These are phyloP conservation scores for Molossus alvarezi DNA, from an alignment of 2,797 vertebrate species.

Conservation along the genomic window DNA sequence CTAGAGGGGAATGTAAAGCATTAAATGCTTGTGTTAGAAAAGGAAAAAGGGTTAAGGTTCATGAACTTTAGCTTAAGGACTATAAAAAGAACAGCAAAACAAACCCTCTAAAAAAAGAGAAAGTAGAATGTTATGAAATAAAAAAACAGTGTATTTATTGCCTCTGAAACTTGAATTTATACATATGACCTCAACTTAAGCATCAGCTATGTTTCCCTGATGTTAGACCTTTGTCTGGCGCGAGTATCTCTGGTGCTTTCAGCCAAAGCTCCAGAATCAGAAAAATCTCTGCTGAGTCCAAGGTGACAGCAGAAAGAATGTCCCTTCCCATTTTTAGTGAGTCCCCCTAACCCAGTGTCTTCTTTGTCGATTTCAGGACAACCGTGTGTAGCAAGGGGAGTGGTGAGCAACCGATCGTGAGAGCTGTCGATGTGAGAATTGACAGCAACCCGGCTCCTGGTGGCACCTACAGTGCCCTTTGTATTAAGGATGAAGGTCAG, in stretches of 20 bases:
- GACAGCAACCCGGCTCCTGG: constrained; percentile 91
- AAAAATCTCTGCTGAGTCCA: neutral
- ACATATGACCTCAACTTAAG: neutral
- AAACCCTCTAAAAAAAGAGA: neutral
- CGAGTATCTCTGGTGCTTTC: neutral
- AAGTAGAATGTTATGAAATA: constrained; percentile 1
- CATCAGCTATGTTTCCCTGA: neutral
- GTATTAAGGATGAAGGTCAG: constrained; percentile 95
- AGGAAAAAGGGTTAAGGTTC: neutral
- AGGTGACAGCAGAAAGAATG: neutral
- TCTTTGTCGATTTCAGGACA: constrained; percentile 90
- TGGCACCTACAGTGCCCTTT: constrained; percentile 91
- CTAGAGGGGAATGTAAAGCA: neutral
- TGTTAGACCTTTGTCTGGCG: neutral
- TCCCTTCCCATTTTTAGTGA: neutral
- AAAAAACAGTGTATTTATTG: neutral
- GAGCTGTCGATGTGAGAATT: constrained; percentile 93
- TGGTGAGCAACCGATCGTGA: constrained; percentile 89
- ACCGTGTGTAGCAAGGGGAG: constrained; percentile 92
- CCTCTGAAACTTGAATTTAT: neutral
- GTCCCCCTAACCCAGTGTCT: neutral
- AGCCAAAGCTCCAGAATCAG: neutral
- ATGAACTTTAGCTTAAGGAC: constrained; percentile 22
- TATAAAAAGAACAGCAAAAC: neutral
- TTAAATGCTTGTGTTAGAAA: neutral